Base-by-base conservation (phyloP, 2,888 invertebrate species). In the Barypeithes pellucidus region DNA sequence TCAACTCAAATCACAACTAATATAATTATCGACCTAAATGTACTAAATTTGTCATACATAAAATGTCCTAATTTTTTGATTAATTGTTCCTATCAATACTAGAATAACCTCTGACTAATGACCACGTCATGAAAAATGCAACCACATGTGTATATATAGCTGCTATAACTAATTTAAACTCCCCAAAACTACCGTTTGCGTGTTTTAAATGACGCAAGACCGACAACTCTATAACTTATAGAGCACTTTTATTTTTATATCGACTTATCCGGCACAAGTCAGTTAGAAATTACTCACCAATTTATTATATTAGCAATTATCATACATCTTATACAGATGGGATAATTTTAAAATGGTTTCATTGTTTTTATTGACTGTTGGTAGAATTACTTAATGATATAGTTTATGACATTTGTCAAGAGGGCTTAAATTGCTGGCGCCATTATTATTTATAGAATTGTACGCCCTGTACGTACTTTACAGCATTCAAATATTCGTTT, bases 231-330 rank as follows among this genome's bases (percentile, higher is more conserved):
- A 57, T 57, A 36, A 57, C 54, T 54, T 54, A 33, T 57, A 57
- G 54, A 33, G 33, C 33, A 57, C 16, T 50, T 57, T 33, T 57
- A 63, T 50, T 63, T n/a, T n/a, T n/a, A n/a, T 63, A 63, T 63
- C 50, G 22, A 54, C 20, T 66, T 66, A 41, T 66, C 66, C 41
- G 41, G 66, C 12, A 20, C 24, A 66, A 54, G 66, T 66, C 66
- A 39, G 22, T 14, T 66, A 22, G 54, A 66, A 22, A 54, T 66
- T 54, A 66, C 12, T 52, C 66, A 65, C 16, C 29, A 62, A 45
- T 62, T 62, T 29, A 29, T 50, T 22, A 50, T 47, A 45, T 45
- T 50, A 22, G 22, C 24, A 50, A 29, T 52, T 29, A 52, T 52
- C 52, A 47, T 47, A 47, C n/a, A 33, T 57, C 54, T 57, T 57